These are phyloP conservation scores for Himalopsyche anomala DNA, from an alignment of 2,888 invertebrate genomes.

Conservation along the genomic window DNA sequence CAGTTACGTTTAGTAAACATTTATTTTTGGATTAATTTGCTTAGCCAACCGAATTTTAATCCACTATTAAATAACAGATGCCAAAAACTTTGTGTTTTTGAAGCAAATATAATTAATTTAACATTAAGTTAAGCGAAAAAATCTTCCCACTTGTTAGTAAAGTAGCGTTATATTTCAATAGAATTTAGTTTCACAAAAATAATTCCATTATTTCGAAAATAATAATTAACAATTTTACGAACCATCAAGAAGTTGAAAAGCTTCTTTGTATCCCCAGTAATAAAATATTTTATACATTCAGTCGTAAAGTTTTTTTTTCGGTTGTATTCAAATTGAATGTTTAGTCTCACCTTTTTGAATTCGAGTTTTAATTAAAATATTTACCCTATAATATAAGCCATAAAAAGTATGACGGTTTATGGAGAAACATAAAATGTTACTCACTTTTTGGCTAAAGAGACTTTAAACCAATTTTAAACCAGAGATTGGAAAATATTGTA, in stretches of 20 bases:
- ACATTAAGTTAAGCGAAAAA: too few species aligned
- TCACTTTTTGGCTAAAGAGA: constrained; percentile 11
- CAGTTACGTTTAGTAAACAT: too few species aligned
- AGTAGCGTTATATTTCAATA: neutral
- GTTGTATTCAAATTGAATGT: constrained; percentile 33
- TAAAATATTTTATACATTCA: constrained; percentile 38
- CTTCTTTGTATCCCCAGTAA: constrained; percentile 31
- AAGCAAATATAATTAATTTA: too few species aligned
- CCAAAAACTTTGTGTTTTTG: too few species aligned
- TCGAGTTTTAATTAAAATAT: constrained; percentile 47
- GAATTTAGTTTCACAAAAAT: neutral
- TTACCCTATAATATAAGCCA: constrained; percentile 32
- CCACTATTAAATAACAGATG: too few species aligned
- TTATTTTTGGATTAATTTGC: too few species aligned
- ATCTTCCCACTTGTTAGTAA: too few species aligned
- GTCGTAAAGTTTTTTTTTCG: constrained; percentile 33
- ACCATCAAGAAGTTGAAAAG: constrained; percentile 38
- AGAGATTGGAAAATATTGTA: constrained; percentile 10
- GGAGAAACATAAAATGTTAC: constrained; percentile 14
- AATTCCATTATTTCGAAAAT: constrained; percentile 37
- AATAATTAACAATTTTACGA: constrained; percentile 40
- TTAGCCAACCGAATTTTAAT: too few species aligned
- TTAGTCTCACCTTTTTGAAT: constrained; percentile 41
- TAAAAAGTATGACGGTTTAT: constrained; percentile 31
- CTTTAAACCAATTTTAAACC: neutral